Evolutionary conservation across 2,797 vertebrate genomes (phyloP).

Genomic region (Taeniopygia guttata): DNA sequence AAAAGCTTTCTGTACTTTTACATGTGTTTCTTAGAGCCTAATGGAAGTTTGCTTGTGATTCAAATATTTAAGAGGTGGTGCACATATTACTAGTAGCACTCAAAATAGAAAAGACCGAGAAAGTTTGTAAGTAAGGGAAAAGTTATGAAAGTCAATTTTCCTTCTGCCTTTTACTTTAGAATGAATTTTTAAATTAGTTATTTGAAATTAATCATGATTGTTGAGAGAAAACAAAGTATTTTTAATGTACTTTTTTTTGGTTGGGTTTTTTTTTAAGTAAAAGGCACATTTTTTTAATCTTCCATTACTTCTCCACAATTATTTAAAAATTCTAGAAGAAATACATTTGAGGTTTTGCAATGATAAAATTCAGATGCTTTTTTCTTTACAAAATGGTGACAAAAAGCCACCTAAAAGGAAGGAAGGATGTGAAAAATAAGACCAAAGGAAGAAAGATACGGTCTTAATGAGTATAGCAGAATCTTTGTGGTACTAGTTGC

Average conservation of each 20-base stretch:
- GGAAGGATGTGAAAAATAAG: conserved; percentile 49
- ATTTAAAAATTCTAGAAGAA: conserved; percentile 2
- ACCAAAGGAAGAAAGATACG: conserved; percentile 22
- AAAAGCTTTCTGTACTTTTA: not conserved
- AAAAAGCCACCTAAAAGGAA: not conserved
- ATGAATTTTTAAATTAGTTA: not conserved
- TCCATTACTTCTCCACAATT: not conserved
- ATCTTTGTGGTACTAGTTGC: conserved; percentile 1
- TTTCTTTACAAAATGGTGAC: conserved; percentile 15
- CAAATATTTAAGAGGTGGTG: not conserved
- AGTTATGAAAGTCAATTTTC: not conserved
- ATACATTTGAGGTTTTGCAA: not conserved
- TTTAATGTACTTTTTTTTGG: not conserved
- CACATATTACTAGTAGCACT: not conserved
- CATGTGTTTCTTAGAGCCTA: not conserved
- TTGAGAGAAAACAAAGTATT: not conserved
- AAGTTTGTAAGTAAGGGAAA: not conserved
- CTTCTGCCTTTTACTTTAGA: not conserved
- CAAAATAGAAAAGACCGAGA: not conserved
- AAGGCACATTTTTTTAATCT: not conserved
- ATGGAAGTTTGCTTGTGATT: not conserved
- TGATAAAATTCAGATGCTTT: conserved; percentile 9
- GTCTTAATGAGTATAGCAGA: conserved; percentile 26
- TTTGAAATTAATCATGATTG: not conserved
- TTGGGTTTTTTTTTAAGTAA: not conserved